Conservation (phyloP, 2,888 invertebrate genomes). For the Lordiphosa fenestrarum region DNA sequence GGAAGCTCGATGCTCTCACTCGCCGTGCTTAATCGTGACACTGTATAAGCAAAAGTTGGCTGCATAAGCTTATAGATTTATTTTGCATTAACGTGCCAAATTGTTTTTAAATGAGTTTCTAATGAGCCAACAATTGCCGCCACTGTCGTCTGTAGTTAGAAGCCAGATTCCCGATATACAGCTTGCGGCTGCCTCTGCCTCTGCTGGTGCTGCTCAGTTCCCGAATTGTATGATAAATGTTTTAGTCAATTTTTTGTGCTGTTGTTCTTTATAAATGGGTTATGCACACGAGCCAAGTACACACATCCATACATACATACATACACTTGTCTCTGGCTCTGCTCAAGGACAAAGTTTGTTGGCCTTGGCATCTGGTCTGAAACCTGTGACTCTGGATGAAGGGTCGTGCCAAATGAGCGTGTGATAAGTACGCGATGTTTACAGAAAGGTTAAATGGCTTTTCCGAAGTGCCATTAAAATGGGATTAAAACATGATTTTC, state of each 20-base stretch:
- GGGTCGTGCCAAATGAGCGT: slow-evolving; percentile 53
- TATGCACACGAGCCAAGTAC: slow-evolving; percentile 35
- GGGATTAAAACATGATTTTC: slow-evolving; percentile 31
- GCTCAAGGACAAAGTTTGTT: slow-evolving; percentile 71
- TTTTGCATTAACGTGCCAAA: slow-evolving; percentile 75
- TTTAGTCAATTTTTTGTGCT: slow-evolving; percentile 39
- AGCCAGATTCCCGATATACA: slow-evolving; percentile 32
- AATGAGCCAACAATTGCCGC: slow-evolving; percentile 70
- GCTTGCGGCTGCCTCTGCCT: slow-evolving; percentile 5
- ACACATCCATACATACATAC: slow-evolving; percentile 8
- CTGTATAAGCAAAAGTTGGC: slow-evolving; percentile 25
- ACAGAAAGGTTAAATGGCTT: slow-evolving; percentile 42
- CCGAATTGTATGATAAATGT: slow-evolving; percentile 59
- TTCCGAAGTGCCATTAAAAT: slow-evolving; percentile 31
- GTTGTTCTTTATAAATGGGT: slow-evolving; percentile 41
- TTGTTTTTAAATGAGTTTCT: slow-evolving; percentile 75
- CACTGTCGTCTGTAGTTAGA: slow-evolving; percentile 36
- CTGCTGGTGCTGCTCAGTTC: no score
- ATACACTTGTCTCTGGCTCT: slow-evolving; percentile 12
- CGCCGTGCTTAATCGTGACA: slow-evolving; percentile 35
- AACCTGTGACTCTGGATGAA: slow-evolving; percentile 2
- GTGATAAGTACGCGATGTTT: slow-evolving; percentile 51
- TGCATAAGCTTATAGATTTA: slow-evolving; percentile 71
- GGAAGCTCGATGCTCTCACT: slow-evolving; percentile 6
- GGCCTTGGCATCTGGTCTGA: slow-evolving; percentile 42